Evolutionary conservation across 2,113 vertebrate genomes (phyloP).

Genomic region (Pongo abelii): DNA sequence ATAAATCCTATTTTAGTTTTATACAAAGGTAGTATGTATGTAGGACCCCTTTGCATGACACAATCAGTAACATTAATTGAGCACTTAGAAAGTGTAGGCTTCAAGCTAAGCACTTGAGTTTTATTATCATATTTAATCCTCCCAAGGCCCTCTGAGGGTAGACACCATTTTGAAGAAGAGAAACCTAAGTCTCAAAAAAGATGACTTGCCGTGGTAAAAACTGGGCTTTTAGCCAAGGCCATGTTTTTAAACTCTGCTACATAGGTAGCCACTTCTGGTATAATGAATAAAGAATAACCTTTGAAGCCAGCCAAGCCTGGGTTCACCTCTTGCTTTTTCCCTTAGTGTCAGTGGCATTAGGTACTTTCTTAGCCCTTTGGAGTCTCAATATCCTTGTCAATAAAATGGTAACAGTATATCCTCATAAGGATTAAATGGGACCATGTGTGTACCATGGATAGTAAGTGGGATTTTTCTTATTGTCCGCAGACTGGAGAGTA

Average conservation of each 20-base stretch:
- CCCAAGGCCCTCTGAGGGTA: background rate
- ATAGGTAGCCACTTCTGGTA: background rate
- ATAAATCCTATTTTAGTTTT: background rate
- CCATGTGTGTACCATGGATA: background rate
- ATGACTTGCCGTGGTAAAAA: background rate
- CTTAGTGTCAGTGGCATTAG: background rate
- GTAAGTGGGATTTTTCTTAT: background rate
- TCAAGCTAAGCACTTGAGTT: background rate
- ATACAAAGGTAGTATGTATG: background rate
- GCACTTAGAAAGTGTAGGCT: background rate
- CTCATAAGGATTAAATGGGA: background rate
- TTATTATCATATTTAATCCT: background rate
- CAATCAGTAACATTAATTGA: background rate
- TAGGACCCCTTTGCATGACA: background rate
- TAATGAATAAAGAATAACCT: background rate
- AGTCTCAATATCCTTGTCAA: background rate
- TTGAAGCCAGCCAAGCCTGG: background rate
- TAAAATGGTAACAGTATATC: background rate
- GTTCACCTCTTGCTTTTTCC: background rate
- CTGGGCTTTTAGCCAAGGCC: background rate
- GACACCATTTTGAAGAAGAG: background rate
- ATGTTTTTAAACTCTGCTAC: background rate
- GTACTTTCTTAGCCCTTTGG: background rate
- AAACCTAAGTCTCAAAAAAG: background rate
- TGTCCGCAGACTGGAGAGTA: background rate